Evolutionary conservation across 2,888 invertebrate genomes (phyloP), one percentile per base, ranked within the genome.

Genomic region (Drosophila algonquin): DNA sequence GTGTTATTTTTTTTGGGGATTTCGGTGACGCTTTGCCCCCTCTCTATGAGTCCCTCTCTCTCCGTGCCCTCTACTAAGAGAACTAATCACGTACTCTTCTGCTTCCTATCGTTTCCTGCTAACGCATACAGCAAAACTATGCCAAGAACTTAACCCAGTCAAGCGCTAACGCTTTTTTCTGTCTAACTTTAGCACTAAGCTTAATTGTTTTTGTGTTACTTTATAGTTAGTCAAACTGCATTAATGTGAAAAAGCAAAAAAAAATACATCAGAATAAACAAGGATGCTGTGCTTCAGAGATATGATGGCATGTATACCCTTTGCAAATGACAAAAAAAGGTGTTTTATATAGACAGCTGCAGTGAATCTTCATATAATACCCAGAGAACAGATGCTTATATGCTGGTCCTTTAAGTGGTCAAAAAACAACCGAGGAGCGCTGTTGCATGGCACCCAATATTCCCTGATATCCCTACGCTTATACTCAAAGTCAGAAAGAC

Each of bases 221-320:
- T 62, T 45, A 40, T 81, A 79, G 84, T 72, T 84, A 80, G 79
- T 63, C 45, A 68, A 72, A 71, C 68, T 75, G 84, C 87, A 81
- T 79, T 65, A 57, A 75, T 64, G 68, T 18, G 8, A 47, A 50
- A 65, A 76, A 30, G 30, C 6, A 53, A 58, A 57, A 46, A 63
- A 60, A 48, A 10, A 27, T 30, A 51, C 27, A 63, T 48, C 45
- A 30, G 10, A 68, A 64, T 60, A 61, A 58, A 68, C 46, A 52
- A 47, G 6, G 14, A 51, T 61, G 52, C 50, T 30, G 10, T 45
- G 64, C 57, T 40, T 14, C 9, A 40, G 12, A 21, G 4, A 21
- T 12, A 40, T 27, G 8, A 45, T 16, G 46, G 14, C 55, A 35
- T 14, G 61, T 35, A 35, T 35, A 35, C 12, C 46, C 47, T 46